phyloP scores from a whole-genome alignment of 1,140 invertebrate species.

The Samia ricini region DNA sequence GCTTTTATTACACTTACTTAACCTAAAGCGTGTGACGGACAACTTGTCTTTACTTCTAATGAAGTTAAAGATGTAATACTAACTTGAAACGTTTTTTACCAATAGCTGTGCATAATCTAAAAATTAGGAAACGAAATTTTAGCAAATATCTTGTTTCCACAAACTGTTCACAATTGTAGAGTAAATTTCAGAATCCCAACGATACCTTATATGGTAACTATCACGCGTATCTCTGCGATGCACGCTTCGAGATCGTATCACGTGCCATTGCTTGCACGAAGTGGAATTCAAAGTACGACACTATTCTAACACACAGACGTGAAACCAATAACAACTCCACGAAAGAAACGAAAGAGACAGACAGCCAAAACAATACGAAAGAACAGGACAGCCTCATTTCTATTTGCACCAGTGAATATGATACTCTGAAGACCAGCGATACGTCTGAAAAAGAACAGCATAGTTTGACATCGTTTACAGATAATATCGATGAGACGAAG shows the following conservation, averaged over 20 bases:
- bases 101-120: too few species aligned
- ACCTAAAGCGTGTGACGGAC: too few species aligned
- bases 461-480: conserved; percentile 48
- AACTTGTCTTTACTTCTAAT: too few species aligned
- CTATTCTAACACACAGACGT: conserved; percentile 60
- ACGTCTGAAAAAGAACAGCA: conserved; percentile 63
- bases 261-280: conserved; percentile 84
- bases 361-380: conserved; percentile 32
- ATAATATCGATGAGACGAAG: conserved; percentile 10
- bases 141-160: too few species aligned
- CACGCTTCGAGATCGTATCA: conserved; percentile 84
- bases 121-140: too few species aligned
- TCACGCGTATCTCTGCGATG: conserved; percentile 90
- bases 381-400: conserved; percentile 65
- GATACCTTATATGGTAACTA: conserved; percentile 86
- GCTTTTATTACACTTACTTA: too few species aligned
- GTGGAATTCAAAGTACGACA: conserved; percentile 89
- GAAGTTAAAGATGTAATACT: too few species aligned
- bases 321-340: conserved; percentile 62
- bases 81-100: too few species aligned
- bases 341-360: conserved; percentile 58
- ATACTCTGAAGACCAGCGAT: conserved; percentile 64
- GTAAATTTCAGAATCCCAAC: conserved; percentile 64
- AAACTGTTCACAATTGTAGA: background rate
- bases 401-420: conserved; percentile 60